These are phyloP conservation scores for Eupithecia inturbata DNA, from an alignment of 2,888 invertebrate genomes.

Conservation along the genomic window DNA sequence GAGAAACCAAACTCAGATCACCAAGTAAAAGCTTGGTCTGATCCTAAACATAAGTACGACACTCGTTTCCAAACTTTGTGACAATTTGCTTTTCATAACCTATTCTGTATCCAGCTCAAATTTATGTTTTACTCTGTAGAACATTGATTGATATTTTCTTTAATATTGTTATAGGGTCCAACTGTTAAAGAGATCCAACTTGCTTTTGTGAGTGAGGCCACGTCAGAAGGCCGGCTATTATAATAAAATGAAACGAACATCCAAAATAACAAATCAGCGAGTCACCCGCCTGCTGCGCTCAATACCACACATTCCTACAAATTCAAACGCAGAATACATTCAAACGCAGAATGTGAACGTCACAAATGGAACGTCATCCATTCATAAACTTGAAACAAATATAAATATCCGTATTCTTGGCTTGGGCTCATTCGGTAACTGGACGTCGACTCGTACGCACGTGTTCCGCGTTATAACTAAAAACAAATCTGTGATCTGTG, in stretches of 20 bases:
- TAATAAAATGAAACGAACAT: constrained; percentile 24
- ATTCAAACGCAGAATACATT: constrained; percentile 68
- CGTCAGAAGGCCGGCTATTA: constrained; percentile 8
- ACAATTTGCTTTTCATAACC: background rate
- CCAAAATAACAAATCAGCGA: constrained; percentile 34
- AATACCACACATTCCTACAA: constrained; percentile 63
- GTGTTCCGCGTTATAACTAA: constrained; percentile 56
- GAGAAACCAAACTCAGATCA: background rate
- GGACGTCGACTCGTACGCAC: constrained; percentile 72
- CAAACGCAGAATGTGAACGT: constrained; percentile 51
- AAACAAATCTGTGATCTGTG: constrained; percentile 47
- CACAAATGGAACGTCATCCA: constrained; percentile 73
- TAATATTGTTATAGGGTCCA: background rate
- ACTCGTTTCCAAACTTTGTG: background rate
- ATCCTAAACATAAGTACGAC: too few relatives aligned
- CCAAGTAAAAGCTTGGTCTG: background rate
- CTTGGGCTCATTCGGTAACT: constrained; percentile 60
- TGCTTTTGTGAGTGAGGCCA: constrained; percentile 1
- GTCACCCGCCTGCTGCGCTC: constrained; percentile 38
- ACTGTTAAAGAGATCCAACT: background rate
- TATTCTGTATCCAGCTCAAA: background rate
- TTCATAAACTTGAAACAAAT: constrained; percentile 68
- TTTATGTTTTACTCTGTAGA: background rate
- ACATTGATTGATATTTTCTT: background rate
- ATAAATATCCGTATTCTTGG: constrained; percentile 10